Base-by-base conservation (phyloP, 2,797 vertebrate genomes). In the Anisognathus igniventris region DNA sequence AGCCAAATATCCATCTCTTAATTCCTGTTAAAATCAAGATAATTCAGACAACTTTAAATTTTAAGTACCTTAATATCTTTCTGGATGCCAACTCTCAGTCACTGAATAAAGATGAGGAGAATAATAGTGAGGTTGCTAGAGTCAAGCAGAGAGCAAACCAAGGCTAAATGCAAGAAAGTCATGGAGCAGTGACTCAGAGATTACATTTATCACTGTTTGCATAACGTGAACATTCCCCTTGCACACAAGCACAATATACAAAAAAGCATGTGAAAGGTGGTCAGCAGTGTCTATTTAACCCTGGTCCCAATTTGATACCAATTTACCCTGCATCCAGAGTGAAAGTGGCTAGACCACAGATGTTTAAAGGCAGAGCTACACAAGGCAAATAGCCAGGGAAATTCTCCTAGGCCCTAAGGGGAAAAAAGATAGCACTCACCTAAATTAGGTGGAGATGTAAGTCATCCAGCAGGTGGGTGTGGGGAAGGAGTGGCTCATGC, bases 371-470 rank as follows among this genome's bases (percentile, higher is more conserved):
- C 47, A 93, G 35, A 90, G 23, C 24, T 83, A 44, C 53, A 61
- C 30, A 54, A 57, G 50, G 68, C 50, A 92, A 83, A 92, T 10
- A 86, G 70, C 28, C n/a, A 92, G 54, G 79, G 58, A 95, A 96
- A 86, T 90, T 96, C 72, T 80, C 50, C n/a, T 42, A 27, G 19
- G 61, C 87, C 94, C 82, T 74, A 47, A 75, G 85, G 91, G 82
- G 12, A 58, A 58, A 62, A 88, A 91, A 42, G 60, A 80, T 42
- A 87, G 14, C 4, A 35, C 13, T 95, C 50, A 40, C 56, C 65
- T 83, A 83, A 94, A 92, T 84, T 88, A 88, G 31, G 79, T 86
- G 75, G 90, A 83, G 83, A 35, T 83, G 65, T 58, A 93, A 96
- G 79, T 93, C 61, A 91, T 75, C 51, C 65, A 92, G 54, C 22